A percentile compares a stretch with the other conserved stretches of the same genome.
These are phyloP conservation scores for Anabas testudineus DNA, from an alignment of 2,797 vertebrate genomes.

Conservation along the genomic window DNA sequence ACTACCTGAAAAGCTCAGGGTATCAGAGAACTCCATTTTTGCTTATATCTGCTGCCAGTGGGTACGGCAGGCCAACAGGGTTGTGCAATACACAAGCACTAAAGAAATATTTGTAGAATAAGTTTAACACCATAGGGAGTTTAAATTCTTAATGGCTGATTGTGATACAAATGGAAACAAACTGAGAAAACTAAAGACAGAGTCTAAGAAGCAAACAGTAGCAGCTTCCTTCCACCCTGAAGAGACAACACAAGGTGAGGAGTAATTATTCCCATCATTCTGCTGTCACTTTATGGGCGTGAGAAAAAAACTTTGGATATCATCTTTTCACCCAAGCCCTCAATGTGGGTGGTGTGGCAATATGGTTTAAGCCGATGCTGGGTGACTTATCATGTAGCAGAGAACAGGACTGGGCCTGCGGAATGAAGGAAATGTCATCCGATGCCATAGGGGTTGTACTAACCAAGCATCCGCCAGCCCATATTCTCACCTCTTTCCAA, in stretches of 20 bases:
- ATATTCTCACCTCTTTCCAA: constrained; percentile 68
- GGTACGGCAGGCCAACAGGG: constrained; percentile 35
- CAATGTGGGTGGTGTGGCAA: constrained; percentile 73
- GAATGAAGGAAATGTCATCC: constrained; percentile 74
- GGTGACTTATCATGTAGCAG: constrained; percentile 70
- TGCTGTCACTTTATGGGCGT: constrained; percentile 60
- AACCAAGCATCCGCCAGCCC: constrained; percentile 71
- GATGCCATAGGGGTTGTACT: constrained; percentile 74
- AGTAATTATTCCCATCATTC: constrained; percentile 52
- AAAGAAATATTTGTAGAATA: constrained; percentile 5
- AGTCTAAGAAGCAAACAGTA: constrained; percentile 35
- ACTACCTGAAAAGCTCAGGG: constrained; percentile 32
- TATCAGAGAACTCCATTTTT: constrained; percentile 19
- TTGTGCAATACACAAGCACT: constrained; percentile 20
- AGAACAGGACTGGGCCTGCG: constrained; percentile 77
- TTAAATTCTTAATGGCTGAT: constrained; percentile 13
- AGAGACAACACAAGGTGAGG: constrained; percentile 26
- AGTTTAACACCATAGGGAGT: constrained; percentile 21
- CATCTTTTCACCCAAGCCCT: constrained; percentile 60
- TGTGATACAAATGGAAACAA: constrained; percentile 9
- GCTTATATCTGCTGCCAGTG: constrained; percentile 43
- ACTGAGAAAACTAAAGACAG: constrained; percentile 10
- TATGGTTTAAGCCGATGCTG: constrained; percentile 63
- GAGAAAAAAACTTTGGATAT: constrained; percentile 68
- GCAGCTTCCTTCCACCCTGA: constrained; percentile 27